Conservation (phyloP, 2,888 invertebrate genomes). For the Crematogaster levior region DNA sequence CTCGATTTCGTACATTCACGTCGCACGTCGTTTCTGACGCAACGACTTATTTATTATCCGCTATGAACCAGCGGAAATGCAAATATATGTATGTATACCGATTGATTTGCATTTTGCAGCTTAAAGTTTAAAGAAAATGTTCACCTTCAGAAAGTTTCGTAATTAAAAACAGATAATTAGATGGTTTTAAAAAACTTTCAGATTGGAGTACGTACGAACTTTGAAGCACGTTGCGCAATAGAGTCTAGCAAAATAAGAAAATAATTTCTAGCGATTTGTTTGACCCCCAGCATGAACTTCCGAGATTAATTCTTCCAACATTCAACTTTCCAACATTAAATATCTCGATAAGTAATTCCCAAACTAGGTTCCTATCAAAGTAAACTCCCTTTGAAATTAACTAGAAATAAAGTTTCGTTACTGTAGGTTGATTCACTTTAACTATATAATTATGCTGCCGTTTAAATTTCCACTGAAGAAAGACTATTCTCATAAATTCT, state of each 20-base stretch:
- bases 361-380: conserved; percentile 32
- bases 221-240: neutral
- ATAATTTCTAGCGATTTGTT: conserved; percentile 22
- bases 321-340: conserved; percentile 45
- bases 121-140: neutral
- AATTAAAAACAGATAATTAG: conserved; percentile 6
- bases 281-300: conserved; percentile 11
- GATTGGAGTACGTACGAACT: neutral
- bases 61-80: neutral
- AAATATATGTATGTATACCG: neutral
- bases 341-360: conserved; percentile 43
- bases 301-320: conserved; percentile 35
- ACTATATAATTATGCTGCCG: conserved; percentile 25
- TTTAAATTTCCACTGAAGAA: neutral
- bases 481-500: neutral
- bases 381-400: conserved; percentile 44
- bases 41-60: neutral
- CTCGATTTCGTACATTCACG: neutral
- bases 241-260: neutral
- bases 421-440: conserved; percentile 32
- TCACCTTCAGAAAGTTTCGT: neutral
- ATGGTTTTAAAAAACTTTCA: neutral
- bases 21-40: neutral
- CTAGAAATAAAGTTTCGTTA: conserved; percentile 38
- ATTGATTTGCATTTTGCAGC: neutral